A percentile compares a stretch with the other conserved stretches of the same genome.
These are phyloP conservation scores for Cryptotis parvus DNA, from an alignment of 2,113 vertebrate genomes.

Conservation along the genomic window DNA sequence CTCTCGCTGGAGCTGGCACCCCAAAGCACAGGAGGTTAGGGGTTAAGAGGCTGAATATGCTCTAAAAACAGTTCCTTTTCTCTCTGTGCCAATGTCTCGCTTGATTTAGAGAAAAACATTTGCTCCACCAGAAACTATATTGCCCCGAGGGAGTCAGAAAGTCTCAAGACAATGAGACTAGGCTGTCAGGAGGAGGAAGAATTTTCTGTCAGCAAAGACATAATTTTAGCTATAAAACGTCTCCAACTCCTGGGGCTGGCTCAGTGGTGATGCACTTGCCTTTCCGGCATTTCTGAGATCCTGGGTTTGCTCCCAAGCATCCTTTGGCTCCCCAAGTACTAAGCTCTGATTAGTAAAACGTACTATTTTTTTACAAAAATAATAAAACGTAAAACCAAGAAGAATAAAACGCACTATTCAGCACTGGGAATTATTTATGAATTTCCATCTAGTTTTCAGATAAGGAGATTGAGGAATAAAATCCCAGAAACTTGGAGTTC, in stretches of 20 bases:
- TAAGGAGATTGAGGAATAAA: background rate
- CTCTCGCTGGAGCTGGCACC: background rate
- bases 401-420: no score
- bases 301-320: no score
- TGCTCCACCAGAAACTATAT: background rate
- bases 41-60: background rate
- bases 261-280: no score
- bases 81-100: background rate
- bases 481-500: background rate
- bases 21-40: no score
- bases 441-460: background rate
- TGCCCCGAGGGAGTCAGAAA: background rate
- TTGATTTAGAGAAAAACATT: background rate
- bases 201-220: background rate
- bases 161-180: background rate
- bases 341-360: no score
- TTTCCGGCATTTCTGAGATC: no score
- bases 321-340: no score
- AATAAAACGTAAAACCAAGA: no score
- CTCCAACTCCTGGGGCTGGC: background rate
- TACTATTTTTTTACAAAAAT: no score
- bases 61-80: constrained; percentile 1
- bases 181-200: background rate
- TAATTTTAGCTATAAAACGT: background rate
- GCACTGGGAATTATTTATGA: background rate